Evolutionary conservation across 2,888 invertebrate genomes (phyloP), one percentile per base, ranked within the genome.

Genomic region (Chesias legatella): DNA sequence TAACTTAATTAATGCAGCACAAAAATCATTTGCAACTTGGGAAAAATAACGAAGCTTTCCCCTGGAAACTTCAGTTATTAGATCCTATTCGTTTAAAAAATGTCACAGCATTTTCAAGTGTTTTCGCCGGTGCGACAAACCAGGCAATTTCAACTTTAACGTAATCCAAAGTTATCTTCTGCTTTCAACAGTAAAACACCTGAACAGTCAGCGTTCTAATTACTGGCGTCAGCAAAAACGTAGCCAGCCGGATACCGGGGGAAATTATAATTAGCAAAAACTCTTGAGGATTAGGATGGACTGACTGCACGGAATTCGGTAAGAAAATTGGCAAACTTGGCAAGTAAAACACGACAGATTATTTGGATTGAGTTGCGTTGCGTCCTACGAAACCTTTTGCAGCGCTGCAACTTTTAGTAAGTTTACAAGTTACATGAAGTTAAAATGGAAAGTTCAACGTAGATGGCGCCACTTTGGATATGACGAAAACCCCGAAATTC

Each of bases 181-280:
- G 33, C 45, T 33, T 45, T 45, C 40, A 39, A 45, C 45, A 45
- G 36, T 45, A 45, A 45, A 45, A 40, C 45, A 45, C 45, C 45
- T 45, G 45, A 40, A 37, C 40, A 37, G 48, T 47, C 47, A 43
- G 35, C 43, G 47, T 52, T 46, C 50, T 52, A 55, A 52, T 55
- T 55, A 38, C 52, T 37, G 44, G 37, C 36, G 46, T 55, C 50
- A 55, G 55, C 55, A 55, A 52, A 55, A 55, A 52, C 51, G 50
- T 43, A 50, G 34, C 13, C 13, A 17, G 5, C 13, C 13, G 13
- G 13, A 17, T 17, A 17, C 13, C 13, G 13, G 13, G 13, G 34
- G 50, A 52, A 52, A 55, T 55, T 51, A 52, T 55, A 55, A 55
- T 55, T 55, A 55, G 50, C 52, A 55, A 55, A 55, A 55, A 55